These are phyloP conservation scores for Anguilla marmorata DNA, from an alignment of 2,797 vertebrate species.

Conservation along the genomic window DNA sequence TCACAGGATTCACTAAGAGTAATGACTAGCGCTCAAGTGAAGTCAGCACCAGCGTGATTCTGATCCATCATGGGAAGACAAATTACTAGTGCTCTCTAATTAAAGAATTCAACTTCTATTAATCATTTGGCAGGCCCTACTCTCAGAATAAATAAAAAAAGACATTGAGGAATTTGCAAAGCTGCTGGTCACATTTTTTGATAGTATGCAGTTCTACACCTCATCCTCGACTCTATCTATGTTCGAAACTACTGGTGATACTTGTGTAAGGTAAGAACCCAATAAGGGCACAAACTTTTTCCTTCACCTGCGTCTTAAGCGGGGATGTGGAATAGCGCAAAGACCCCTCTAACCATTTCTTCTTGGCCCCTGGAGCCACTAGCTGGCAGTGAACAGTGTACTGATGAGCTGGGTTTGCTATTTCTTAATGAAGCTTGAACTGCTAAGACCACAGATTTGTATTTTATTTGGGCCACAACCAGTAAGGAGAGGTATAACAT, in stretches of 20 bases:
- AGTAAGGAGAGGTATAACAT: too few relatives aligned
- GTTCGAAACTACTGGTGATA: too few relatives aligned
- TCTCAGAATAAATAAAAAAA: background rate
- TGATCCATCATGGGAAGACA: background rate
- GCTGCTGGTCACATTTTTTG: too few relatives aligned
- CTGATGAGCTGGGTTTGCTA: background rate
- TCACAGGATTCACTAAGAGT: background rate
- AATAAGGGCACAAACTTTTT: background rate
- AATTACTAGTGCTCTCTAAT: background rate
- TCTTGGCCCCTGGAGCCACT: slow-evolving; percentile 3
- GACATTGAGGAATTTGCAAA: too few relatives aligned
- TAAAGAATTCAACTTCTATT: background rate
- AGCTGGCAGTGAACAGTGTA: background rate
- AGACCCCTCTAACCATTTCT: background rate
- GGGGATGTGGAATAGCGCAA: background rate
- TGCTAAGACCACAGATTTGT: too few relatives aligned
- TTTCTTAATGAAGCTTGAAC: background rate
- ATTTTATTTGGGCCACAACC: too few relatives aligned
- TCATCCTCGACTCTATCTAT: too few relatives aligned
- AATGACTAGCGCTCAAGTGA: background rate
- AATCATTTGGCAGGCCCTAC: background rate
- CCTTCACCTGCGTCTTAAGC: background rate
- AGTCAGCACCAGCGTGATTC: background rate
- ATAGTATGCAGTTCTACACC: too few relatives aligned
- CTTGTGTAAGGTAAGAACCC: too few relatives aligned